Conservation (phyloP, 2,113 vertebrate species). For the Sylvia atricapilla region DNA sequence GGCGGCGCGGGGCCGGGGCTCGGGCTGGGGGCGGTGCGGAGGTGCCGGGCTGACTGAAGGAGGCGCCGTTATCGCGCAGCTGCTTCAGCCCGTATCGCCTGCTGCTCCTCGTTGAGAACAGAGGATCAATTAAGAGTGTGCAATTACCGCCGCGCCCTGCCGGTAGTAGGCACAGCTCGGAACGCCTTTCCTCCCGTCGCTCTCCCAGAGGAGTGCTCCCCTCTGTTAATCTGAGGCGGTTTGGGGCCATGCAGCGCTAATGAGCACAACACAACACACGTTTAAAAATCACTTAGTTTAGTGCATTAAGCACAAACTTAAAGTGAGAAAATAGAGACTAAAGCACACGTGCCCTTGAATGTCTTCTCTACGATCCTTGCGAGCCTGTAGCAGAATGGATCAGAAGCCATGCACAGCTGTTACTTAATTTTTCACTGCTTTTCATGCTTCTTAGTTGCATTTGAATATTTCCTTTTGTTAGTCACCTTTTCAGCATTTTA, state of each 20-base stretch:
- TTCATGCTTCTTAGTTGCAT: too few species aligned
- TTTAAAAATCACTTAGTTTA: background rate
- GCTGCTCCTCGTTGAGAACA: background rate
- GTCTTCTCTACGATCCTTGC: background rate
- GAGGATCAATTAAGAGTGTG: background rate
- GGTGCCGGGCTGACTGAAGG: background rate
- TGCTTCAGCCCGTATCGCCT: background rate
- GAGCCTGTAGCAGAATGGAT: background rate
- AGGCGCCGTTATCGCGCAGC: background rate
- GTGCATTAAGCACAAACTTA: background rate
- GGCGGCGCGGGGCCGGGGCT: background rate
- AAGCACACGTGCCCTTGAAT: background rate
- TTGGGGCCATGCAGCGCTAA: background rate
- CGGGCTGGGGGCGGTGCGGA: background rate
- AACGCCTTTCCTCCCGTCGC: background rate
- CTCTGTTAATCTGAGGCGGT: background rate
- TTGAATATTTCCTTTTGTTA: too few species aligned
- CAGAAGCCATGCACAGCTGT: background rate
- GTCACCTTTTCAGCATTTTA: too few species aligned
- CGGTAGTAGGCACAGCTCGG: background rate
- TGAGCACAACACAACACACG: accelerated
- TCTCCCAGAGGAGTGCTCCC: background rate
- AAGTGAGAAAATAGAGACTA: background rate
- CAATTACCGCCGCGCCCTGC: background rate
- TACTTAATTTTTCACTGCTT: background rate